Evolutionary conservation across 2,113 vertebrate species (phyloP).

Genomic region (Probosciger aterrimus): DNA sequence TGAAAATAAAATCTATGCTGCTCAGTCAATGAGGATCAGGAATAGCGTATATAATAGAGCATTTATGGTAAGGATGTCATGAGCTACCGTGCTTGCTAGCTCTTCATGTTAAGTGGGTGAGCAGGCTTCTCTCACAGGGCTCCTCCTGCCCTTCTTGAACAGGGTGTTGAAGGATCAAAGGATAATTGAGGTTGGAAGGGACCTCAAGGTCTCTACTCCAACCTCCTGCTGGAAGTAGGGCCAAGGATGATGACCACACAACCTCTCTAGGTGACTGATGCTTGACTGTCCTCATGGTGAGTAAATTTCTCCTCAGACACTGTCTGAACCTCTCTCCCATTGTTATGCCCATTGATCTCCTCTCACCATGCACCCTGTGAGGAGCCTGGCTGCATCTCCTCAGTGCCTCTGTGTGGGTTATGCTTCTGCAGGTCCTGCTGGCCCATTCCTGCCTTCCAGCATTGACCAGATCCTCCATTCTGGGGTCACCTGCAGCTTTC

Average conservation of each 20-base stretch:
- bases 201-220: not conserved
- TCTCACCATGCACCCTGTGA: not conserved
- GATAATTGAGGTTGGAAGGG: not conserved
- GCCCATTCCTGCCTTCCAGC: not conserved
- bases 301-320: not conserved
- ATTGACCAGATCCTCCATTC: fast-evolving
- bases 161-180: not conserved
- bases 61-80: not conserved
- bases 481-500: not conserved
- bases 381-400: not conserved
- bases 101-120: not conserved
- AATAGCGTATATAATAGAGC: not conserved
- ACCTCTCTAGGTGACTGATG: not conserved
- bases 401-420: fast-evolving
- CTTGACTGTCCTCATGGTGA: not conserved
- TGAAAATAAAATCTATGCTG: not conserved
- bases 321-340: not conserved
- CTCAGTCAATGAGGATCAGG: not conserved
- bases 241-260: not conserved
- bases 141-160: not conserved
- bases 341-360: not conserved
- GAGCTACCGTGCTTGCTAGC: not conserved
- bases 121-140: not conserved
- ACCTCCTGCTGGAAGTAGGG: not conserved
- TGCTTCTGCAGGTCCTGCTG: not conserved